Conservation (phyloP, 1,140 invertebrate species). For the Leptoteleia sp. region DNA sequence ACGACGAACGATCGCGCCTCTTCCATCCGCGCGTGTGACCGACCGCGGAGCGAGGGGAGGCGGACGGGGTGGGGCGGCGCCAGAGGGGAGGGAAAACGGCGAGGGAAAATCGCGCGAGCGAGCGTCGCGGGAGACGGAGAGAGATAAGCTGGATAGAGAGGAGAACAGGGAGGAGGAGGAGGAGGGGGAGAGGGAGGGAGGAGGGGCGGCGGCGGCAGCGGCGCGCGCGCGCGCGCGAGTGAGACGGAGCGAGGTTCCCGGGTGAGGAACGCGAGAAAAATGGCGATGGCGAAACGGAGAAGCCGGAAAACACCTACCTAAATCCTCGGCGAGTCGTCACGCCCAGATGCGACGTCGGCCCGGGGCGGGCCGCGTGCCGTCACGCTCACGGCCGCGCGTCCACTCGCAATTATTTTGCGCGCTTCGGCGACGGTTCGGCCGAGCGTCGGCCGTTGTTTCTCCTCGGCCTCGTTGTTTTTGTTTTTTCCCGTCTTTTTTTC, state of each 20-base stretch:
- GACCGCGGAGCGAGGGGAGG: conserved; percentile 2
- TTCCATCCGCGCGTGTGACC: conserved; percentile 43
- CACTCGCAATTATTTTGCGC: conserved; percentile 19
- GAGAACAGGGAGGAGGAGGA: background rate
- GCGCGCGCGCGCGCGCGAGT: conserved; percentile 24
- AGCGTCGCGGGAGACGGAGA: background rate
- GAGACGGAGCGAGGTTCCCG: conserved; percentile 42
- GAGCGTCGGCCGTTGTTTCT: conserved; percentile 20
- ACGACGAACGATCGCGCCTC: conserved; percentile 44
- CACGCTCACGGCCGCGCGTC: conserved; percentile 2
- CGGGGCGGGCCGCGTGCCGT: conserved; percentile 8
- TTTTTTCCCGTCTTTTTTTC: conserved; percentile 5
- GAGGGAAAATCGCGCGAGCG: background rate
- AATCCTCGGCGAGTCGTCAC: conserved; percentile 20
- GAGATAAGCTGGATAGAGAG: background rate
- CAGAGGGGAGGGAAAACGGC: background rate
- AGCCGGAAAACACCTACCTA: conserved; percentile 59
- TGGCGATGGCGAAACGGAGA: conserved; percentile 50
- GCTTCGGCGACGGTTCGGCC: background rate
- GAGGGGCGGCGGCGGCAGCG: background rate
- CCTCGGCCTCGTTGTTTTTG: conserved; percentile 33
- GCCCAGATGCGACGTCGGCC: conserved; percentile 32
- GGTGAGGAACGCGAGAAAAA: conserved; percentile 58
- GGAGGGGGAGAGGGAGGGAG: background rate
- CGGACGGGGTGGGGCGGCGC: conserved; percentile 1